Evolutionary conservation across 1,140 invertebrate genomes (phyloP), one percentile per base, ranked within the genome.

Genomic region (Spodoptera frugiperda): DNA sequence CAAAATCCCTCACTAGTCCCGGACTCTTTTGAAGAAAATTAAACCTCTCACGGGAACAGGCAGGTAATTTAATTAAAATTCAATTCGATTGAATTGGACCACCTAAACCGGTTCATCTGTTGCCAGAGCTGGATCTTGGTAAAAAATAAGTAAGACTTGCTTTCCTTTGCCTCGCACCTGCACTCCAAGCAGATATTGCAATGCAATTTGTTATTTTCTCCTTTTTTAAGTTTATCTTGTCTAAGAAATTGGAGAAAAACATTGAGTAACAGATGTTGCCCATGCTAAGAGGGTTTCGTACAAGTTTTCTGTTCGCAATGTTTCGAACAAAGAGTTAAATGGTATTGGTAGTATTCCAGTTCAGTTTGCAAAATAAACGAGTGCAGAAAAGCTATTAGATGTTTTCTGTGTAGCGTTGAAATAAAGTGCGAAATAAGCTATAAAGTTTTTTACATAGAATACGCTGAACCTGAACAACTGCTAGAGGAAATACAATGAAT

Each of bases 21-120:
- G 53, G 21, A 61, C 53, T 71, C 53, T 75, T 61, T 51, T 19
- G 61, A 74, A 75, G 71, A 78, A 80, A 82, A 79, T 82, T 78
- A 79, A 79, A 74, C 70, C 49, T 63, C 55, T 75, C 55, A 33
- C 54, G 49, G 71, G 46, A 70, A 11, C 71, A 61, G 78, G 53
- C 71, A 76, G 76, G 79, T 81, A 83, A 83, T 83, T 78, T 78
- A 79, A 83, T 83, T 83, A 83, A 83, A 83, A 78, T 83, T 80
- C 82, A 75, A 83, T 81, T 83, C 77, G 68, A 78, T 78, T 76
- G 74, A 81, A 83, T 79, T 81, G 82, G 77, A 80, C 82, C 46
- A 77, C 74, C 79, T 83, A 81, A 83, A 81, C 79, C 71, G 71
- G 71, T 78, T 68, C 79, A 61, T 77, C 79, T 78, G 67, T 61